Base-by-base conservation (phyloP, 2,113 vertebrate genomes). In the Apteryx mantelli region DNA sequence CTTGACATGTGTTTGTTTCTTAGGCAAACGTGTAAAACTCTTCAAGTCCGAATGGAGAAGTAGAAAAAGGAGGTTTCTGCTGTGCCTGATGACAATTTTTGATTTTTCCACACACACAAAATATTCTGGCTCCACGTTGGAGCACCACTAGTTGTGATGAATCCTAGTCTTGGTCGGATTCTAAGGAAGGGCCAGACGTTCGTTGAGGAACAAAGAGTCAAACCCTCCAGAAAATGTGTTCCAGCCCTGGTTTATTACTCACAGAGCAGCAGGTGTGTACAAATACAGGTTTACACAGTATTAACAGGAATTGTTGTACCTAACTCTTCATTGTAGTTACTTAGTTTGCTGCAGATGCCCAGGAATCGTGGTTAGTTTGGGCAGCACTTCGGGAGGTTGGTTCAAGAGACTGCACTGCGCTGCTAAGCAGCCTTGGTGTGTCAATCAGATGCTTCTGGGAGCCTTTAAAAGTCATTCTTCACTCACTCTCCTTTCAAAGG, bases 21-120 rank as follows among this genome's bases (percentile, higher is more conserved):
- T 98, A 98, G 98, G 98, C 98, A 98, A 98, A 98, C 13, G 91
- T 98, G 96, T 98, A 98, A 96, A 98, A 97, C 76, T 97, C 97
- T 95, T 98, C 97, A 97, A 94, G 93, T 97, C 96, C 66, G 58
- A 97, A 95, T 96, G 97, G 97, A 97, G 96, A 97, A 97, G 88
- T 98, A 98, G 97, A 98, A 96, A 98, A 97, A 97, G 96, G 97
- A 98, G 93, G 96, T 98, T 98, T 98, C 97, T 97, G 96, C 97
- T 98, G 96, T 98, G 94, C 96, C 97, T 96, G 97, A 95, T 98
- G 98, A 97, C 82, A 98, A 79, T 97, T 97, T 98, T 98, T 98
- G 12, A 91, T 97, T 97, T 98, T 98, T 95, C 94, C 96, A 97
- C 97, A 97, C 82, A 96, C 80, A 97, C 93, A 98, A 95, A 91